Evolutionary conservation across 1,140 invertebrate species (phyloP).

Genomic region (Papilio glaucus): DNA sequence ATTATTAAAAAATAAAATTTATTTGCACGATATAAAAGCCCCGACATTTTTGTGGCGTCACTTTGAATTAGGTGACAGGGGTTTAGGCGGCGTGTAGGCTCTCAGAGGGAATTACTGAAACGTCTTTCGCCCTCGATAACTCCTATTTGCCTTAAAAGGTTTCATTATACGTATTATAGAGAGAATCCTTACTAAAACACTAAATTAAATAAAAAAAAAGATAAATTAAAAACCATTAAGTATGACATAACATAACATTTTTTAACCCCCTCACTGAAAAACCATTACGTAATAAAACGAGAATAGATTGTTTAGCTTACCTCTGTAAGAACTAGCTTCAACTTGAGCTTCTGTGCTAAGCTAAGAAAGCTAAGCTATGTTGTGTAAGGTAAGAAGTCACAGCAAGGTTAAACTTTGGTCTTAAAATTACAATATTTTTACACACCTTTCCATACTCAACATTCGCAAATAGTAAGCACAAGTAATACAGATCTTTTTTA

Average conservation of each 20-base stretch:
- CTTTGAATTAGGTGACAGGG: conserved; percentile 15
- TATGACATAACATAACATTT: too few species aligned
- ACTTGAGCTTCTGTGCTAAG: too few species aligned
- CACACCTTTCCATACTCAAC: too few species aligned
- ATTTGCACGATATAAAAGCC: not conserved
- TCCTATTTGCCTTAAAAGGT: conserved; percentile 15
- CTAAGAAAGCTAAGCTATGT: too few species aligned
- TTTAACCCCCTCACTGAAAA: too few species aligned
- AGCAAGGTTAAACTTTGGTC: too few species aligned
- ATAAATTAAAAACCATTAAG: not conserved
- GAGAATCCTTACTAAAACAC: not conserved
- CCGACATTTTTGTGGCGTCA: conserved; percentile 9
- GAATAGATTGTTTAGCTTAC: too few species aligned
- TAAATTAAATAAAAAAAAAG: not conserved
- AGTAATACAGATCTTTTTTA: not conserved
- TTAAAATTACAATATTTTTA: too few species aligned
- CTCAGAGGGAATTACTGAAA: conserved; percentile 11
- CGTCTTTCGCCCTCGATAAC: conserved; percentile 19
- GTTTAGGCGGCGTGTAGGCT: conserved; percentile 7
- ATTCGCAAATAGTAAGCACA: too few species aligned
- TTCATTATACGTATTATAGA: not conserved
- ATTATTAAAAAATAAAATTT: not conserved
- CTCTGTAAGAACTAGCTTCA: too few species aligned
- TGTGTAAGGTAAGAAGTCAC: too few species aligned
- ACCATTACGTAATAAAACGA: too few species aligned